A percentile compares a stretch with the other conserved stretches of the same genome.
These are phyloP conservation scores for Atrina japonica DNA, from an alignment of 2,888 invertebrate species.

Conservation along the genomic window DNA sequence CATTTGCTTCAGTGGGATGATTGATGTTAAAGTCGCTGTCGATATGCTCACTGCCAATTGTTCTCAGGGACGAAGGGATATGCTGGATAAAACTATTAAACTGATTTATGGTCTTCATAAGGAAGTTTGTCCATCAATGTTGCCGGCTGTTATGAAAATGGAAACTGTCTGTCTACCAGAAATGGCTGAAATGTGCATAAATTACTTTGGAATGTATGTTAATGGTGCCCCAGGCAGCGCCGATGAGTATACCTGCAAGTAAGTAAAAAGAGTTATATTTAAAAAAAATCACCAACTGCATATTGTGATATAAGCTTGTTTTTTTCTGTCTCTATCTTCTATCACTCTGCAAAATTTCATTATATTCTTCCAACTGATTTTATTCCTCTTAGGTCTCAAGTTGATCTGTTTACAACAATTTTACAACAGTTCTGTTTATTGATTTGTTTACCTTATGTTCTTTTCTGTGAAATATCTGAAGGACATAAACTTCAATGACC, in stretches of 20 bases:
- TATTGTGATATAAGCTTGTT: no score
- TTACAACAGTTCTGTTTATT: no score
- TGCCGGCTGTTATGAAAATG: conserved; percentile 2
- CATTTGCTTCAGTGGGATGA: no score
- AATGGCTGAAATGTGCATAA: conserved; percentile 23
- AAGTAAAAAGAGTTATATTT: neutral
- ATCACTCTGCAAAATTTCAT: neutral
- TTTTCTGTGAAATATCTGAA: no score
- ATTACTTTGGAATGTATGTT: conserved; percentile 28
- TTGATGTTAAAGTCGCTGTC: no score
- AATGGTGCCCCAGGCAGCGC: neutral
- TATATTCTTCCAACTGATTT: neutral
- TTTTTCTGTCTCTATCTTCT: neutral
- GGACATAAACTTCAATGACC: no score
- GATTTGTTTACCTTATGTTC: no score
- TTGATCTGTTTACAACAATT: no score
- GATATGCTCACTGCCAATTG: no score
- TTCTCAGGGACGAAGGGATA: conserved; percentile 24
- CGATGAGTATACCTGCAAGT: conserved; percentile 30
- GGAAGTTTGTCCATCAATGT: conserved; percentile 25
- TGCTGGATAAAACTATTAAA: conserved; percentile 13
- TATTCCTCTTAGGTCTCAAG: neutral
- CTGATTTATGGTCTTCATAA: conserved; percentile 8
- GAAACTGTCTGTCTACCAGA: conserved; percentile 29
- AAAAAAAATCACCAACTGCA: no score